phyloP scores from a whole-genome alignment of 2,888 invertebrate species.

The Furcula furcula region DNA sequence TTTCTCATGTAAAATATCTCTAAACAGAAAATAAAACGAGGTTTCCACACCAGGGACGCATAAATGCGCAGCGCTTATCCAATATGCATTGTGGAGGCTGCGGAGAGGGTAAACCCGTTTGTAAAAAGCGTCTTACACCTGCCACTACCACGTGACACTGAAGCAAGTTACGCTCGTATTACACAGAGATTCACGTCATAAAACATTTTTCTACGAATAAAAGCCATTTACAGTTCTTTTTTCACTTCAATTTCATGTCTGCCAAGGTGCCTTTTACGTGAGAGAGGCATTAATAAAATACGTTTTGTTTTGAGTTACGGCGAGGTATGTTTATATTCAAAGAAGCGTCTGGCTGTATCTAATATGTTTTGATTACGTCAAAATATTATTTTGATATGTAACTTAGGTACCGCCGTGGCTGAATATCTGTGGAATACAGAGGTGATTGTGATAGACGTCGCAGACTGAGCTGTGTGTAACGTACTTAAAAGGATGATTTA shows the following conservation, averaged over 20 bases:
- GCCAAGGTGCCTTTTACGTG: neutral
- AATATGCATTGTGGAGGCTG: constrained; percentile 19
- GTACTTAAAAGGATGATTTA: constrained; percentile 17
- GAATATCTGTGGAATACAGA: no score
- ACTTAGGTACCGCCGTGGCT: no score
- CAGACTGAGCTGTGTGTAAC: constrained; percentile 14
- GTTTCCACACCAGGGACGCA: constrained; percentile 8
- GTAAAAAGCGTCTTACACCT: constrained; percentile 19
- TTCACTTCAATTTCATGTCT: neutral
- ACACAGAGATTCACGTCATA: constrained; percentile 10
- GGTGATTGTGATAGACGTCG: constrained; percentile 11
- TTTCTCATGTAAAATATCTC: constrained; percentile 1
- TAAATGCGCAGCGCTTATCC: constrained; percentile 22
- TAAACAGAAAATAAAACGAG: constrained; percentile 16
- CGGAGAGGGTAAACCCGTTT: constrained; percentile 14
- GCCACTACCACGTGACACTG: constrained; percentile 17
- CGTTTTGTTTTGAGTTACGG: constrained; percentile 1
- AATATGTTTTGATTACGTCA: neutral
- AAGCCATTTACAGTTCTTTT: constrained; percentile 11
- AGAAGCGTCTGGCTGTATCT: neutral
- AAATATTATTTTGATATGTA: neutral
- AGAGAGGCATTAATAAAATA: neutral
- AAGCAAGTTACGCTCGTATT: constrained; percentile 8
- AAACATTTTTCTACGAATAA: constrained; percentile 20
- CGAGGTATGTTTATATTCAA: neutral